Base-by-base conservation (phyloP, 2,888 invertebrate genomes). In the Toxonevra muliebris region DNA sequence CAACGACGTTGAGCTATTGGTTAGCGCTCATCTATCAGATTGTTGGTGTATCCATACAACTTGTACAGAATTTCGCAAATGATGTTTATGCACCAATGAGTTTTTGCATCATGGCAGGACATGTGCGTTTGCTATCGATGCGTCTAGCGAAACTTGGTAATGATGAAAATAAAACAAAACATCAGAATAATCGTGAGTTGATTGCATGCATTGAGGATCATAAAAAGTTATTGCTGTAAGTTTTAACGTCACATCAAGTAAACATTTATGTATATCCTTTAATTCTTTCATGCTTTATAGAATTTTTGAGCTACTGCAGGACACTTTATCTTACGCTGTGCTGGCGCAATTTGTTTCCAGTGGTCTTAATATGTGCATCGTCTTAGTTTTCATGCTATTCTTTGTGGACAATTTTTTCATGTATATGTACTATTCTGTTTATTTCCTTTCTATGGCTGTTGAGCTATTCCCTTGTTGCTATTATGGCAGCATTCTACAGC, bases 191-290 rank as follows among this genome's bases (percentile, higher is more conserved):
- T 8, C n/a, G 45, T 0, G 71, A 76, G 42, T 54, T 76, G 30
- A 65, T 69, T 13, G 60, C 55, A 8, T 76, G 76, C n/a, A 67
- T 75, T 4, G 67, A 73, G 17, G 75, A 73, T 61, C 74, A 76
- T 57, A 43, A 71, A 15, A 65, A 54, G 17, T 63, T 76, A n/a
- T 57, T 73, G n/a, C 62, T 63, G 76, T 75, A 69, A 13, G 57
- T 62, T 15, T n/a, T 10, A n/a, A 10, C 40, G 19, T 8, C 19
- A 17, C 8, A 17, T 12, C 0, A 8, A 40, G 45, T 20, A 17
- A 45, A 63, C 42, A 9, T 55, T 12, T n/a, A n/a, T n/a, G n/a
- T n/a, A n/a, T n/a, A 3, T 30, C 55, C 19, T 43, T 17, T 20
- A 1, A 50, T 42, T 12, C 19, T 0, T 19, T 52, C 4, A 45